Evolutionary conservation across 2,888 invertebrate species (phyloP).

Genomic region (Rotaria sp.): DNA sequence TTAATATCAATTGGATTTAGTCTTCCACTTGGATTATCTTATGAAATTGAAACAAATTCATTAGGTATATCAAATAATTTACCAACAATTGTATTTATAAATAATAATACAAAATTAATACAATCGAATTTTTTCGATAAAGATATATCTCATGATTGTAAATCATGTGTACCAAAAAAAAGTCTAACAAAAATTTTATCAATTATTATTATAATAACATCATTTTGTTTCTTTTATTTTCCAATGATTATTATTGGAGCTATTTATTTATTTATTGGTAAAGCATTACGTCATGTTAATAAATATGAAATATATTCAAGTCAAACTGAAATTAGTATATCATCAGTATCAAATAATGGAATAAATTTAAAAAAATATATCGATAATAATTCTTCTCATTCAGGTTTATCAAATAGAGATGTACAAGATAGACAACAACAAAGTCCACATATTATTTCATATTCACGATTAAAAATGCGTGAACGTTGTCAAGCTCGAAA

Average conservation of each 20-base stretch:
- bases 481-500: not conserved
- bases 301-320: not conserved
- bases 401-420: not conserved
- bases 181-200: not conserved
- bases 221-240: conserved; percentile 20
- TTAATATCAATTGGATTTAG: conserved; percentile 9
- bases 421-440: not conserved
- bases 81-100: not conserved
- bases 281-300: not conserved
- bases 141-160: not conserved
- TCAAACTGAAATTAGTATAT: not conserved
- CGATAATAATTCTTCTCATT: not conserved
- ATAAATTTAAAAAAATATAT: not conserved
- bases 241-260: conserved; percentile 21
- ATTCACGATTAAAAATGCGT: not conserved
- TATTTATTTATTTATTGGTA: conserved; percentile 20
- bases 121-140: not conserved
- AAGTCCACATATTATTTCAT: not conserved
- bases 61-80: not conserved
- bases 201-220: not conserved
- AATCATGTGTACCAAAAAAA: not conserved
- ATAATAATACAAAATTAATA: not conserved
- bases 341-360: not conserved
- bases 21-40: not conserved
- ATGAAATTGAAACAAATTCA: not conserved